Conservation (phyloP, 2,797 vertebrate species). For the Microctenopoma lineatum region DNA sequence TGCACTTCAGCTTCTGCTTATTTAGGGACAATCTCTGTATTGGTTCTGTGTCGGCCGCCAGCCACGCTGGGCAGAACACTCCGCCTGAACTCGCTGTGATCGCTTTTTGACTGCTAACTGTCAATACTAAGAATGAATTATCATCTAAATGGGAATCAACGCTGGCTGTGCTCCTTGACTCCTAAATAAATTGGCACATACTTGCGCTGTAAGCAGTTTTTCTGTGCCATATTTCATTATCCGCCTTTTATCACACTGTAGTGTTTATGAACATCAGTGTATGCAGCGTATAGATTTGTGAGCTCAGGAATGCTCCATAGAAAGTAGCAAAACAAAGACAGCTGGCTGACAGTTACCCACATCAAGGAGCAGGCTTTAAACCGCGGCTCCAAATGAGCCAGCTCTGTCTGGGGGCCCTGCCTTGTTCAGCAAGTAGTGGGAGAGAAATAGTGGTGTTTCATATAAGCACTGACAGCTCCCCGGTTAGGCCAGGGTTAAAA, state of each 20-base stretch:
- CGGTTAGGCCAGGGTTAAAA: constrained; percentile 43
- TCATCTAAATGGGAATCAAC: constrained; percentile 32
- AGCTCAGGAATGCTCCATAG: constrained; percentile 15
- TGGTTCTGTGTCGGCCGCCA: neutral
- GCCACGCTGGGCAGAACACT: neutral
- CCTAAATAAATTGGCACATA: constrained; percentile 26
- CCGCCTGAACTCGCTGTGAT: neutral
- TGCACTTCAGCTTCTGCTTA: neutral
- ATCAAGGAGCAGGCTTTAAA: constrained; percentile 51
- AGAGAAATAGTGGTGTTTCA: constrained; percentile 27
- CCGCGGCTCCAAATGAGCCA: constrained; percentile 51
- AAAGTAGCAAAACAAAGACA: constrained; percentile 45
- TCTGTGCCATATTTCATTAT: constrained; percentile 36
- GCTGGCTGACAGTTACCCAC: constrained; percentile 64
- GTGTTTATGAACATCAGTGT: constrained; percentile 36
- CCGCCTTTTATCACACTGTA: constrained; percentile 48
- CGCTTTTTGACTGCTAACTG: neutral
- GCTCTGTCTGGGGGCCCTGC: constrained; percentile 36
- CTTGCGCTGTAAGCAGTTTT: constrained; percentile 38
- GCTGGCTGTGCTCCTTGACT: constrained; percentile 3
- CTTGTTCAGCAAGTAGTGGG: constrained; percentile 23
- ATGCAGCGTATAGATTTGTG: constrained; percentile 28
- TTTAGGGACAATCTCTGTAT: neutral
- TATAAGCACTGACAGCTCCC: constrained; percentile 35
- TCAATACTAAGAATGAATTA: constrained; percentile 21